Evolutionary conservation across 2,797 vertebrate species (phyloP).

Genomic region (Poecilia picta): DNA sequence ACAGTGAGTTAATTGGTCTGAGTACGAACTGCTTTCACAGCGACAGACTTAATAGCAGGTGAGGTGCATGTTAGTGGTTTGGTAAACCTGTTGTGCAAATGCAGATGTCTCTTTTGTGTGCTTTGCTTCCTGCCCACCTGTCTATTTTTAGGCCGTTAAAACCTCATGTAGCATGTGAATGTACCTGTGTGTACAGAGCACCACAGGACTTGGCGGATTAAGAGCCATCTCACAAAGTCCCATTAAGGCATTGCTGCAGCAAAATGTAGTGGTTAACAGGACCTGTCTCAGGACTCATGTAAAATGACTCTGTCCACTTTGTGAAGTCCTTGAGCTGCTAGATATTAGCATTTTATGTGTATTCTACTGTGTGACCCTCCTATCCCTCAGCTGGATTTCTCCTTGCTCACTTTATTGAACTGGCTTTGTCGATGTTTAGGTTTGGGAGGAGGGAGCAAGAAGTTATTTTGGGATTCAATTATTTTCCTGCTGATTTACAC

Average conservation of each 20-base stretch:
- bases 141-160: constrained; percentile 18
- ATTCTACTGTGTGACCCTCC: constrained; percentile 9
- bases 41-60: constrained; percentile 29
- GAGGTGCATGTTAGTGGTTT: constrained; percentile 33
- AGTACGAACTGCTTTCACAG: constrained; percentile 12
- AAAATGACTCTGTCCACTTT: constrained; percentile 23
- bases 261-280: constrained; percentile 48
- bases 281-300: constrained; percentile 31
- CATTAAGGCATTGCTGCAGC: constrained; percentile 34
- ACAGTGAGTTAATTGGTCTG: constrained; percentile 37
- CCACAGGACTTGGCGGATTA: constrained; percentile 5
- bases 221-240: constrained; percentile 23
- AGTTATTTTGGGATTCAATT: constrained; percentile 75
- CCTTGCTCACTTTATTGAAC: constrained; percentile 32
- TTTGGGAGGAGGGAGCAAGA: constrained; percentile 29
- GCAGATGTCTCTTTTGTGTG: constrained; percentile 15
- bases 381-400: constrained; percentile 4
- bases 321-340: constrained; percentile 16
- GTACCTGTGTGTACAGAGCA: constrained; percentile 2
- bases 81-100: constrained; percentile 9
- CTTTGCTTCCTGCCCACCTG: constrained; percentile 2
- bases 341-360: not conserved
- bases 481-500: constrained; percentile 73
- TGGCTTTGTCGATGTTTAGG: constrained; percentile 35
- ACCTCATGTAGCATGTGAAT: constrained; percentile 6